Conservation (phyloP, 2,113 vertebrate species). For the Brachypodius melanocephalos region DNA sequence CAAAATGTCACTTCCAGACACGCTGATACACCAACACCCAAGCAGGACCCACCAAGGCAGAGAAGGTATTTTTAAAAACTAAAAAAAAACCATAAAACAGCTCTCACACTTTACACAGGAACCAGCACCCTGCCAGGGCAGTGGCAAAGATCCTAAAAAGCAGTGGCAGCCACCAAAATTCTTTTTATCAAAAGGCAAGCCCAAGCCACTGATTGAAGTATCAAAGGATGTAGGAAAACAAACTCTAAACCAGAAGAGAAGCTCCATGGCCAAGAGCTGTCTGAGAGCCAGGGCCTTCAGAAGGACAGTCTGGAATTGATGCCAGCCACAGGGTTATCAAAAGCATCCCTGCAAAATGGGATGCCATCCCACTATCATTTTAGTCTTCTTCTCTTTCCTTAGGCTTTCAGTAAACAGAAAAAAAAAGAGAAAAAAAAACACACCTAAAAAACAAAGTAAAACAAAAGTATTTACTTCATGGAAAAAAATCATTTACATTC, state of each 20-base stretch:
- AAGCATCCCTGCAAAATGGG: neutral
- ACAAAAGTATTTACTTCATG: neutral
- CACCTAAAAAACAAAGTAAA: neutral
- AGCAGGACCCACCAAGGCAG: neutral
- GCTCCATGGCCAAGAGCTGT: neutral
- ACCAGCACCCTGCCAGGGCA: neutral
- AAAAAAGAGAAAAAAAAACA: neutral
- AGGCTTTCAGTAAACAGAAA: neutral
- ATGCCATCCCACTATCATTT: neutral
- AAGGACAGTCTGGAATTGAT: neutral
- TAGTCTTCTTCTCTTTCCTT: neutral
- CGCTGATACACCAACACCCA: neutral
- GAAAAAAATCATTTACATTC: neutral
- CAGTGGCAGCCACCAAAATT: neutral
- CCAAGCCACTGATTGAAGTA: neutral
- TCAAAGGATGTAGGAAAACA: neutral
- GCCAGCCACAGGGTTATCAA: neutral
- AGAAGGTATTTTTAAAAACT: neutral
- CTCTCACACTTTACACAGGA: fast-evolving
- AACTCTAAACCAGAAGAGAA: neutral
- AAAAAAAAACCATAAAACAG: neutral
- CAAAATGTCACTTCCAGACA: neutral
- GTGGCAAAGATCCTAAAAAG: neutral
- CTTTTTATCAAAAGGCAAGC: neutral
- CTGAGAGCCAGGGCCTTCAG: neutral